phyloP scores from a whole-genome alignment of 2,113 vertebrate species.

The Leucoraja erinaceus region DNA sequence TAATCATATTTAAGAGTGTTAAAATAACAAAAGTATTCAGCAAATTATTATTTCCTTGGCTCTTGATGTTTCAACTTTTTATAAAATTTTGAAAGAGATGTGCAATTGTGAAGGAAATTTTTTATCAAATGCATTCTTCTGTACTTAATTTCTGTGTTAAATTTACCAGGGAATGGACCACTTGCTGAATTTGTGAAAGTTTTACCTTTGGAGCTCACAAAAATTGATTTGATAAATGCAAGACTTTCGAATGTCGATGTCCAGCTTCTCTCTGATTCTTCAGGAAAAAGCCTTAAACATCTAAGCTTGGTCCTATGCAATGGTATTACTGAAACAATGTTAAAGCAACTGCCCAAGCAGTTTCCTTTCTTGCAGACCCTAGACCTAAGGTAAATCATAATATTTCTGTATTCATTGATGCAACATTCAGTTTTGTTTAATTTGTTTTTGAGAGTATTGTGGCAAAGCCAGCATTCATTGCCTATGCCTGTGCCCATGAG shows the following conservation, averaged over 20 bases:
- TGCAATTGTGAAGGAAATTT: neutral
- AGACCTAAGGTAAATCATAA: slow-evolving; percentile 24
- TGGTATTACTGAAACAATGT: slow-evolving; percentile 31
- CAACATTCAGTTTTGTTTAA: neutral
- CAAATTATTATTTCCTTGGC: neutral
- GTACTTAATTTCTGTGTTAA: slow-evolving; percentile 2
- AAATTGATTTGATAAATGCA: neutral
- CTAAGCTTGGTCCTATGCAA: neutral
- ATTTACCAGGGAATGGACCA: slow-evolving; percentile 16
- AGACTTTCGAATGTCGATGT: slow-evolving; percentile 20
- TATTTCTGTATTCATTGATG: neutral
- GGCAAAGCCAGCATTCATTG: no score
- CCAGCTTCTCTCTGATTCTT: slow-evolving; percentile 21
- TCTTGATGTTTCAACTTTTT: neutral
- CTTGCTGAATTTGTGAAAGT: slow-evolving; percentile 14
- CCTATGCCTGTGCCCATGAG: no score
- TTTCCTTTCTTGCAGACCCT: slow-evolving; percentile 31
- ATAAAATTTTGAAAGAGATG: neutral
- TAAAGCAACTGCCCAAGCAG: slow-evolving; percentile 15
- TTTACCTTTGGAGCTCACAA: neutral
- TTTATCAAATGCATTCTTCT: neutral
- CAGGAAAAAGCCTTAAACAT: slow-evolving; percentile 18
- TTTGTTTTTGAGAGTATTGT: no score
- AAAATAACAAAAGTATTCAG: neutral
- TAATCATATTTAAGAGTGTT: neutral